Evolutionary conservation across 2,113 vertebrate genomes (phyloP).

Genomic region (Oostethus manadensis): DNA sequence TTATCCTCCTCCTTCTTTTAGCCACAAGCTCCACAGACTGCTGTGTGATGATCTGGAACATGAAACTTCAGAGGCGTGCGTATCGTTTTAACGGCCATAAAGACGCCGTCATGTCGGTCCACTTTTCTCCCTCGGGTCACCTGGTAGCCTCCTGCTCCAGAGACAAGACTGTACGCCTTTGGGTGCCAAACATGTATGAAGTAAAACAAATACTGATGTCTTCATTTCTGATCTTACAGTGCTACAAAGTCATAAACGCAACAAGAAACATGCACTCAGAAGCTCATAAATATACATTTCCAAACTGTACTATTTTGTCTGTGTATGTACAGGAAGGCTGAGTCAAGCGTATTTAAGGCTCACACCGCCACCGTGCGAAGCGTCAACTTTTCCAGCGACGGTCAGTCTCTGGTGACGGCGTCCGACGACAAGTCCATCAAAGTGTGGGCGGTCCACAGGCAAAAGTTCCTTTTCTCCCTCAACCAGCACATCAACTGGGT

Average conservation of each 20-base stretch:
- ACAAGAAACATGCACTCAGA: neutral
- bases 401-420: constrained; percentile 87
- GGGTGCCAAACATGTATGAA: constrained; percentile 90
- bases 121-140: constrained; percentile 93
- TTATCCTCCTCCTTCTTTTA: constrained; percentile 41
- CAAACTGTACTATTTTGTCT: neutral
- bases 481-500: constrained; percentile 98
- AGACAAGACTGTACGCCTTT: constrained; percentile 93
- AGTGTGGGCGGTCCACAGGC: constrained; percentile 90
- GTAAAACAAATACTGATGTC: neutral
- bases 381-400: constrained; percentile 86
- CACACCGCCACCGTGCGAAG: constrained; percentile 88
- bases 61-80: constrained; percentile 87
- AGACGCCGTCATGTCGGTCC: constrained; percentile 83
- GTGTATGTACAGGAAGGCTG: constrained; percentile 79
- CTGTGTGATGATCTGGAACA: constrained; percentile 91
- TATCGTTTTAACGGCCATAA: constrained; percentile 92
- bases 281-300: neutral
- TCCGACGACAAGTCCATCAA: constrained; percentile 96
- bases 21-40: constrained; percentile 92
- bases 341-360: constrained; percentile 86
- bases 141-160: constrained; percentile 89
- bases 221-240: neutral
- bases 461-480: constrained; percentile 93
- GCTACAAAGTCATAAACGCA: neutral